A percentile compares a stretch with the other conserved stretches of the same genome.
These are phyloP conservation scores for Drosophila quinaria DNA, from an alignment of 2,888 invertebrate genomes.

Conservation along the genomic window DNA sequence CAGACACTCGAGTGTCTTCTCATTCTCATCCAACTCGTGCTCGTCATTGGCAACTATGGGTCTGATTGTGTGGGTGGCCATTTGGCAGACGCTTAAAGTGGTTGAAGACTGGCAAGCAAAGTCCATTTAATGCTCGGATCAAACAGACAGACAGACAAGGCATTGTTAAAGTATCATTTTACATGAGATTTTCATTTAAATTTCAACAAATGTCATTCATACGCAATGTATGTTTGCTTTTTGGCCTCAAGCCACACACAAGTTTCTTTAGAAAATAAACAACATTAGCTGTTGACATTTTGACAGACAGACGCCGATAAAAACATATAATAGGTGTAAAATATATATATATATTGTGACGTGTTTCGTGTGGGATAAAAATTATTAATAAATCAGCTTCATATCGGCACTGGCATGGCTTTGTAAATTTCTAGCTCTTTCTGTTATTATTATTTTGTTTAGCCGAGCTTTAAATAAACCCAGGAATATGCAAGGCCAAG, in stretches of 20 bases:
- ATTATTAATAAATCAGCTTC: slow-evolving; percentile 45
- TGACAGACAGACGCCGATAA: slow-evolving; percentile 58
- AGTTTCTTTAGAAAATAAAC: slow-evolving; percentile 35
- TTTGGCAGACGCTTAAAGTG: slow-evolving; percentile 31
- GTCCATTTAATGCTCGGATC: slow-evolving; percentile 37
- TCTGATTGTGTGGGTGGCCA: slow-evolving; percentile 19
- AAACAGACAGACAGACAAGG: slow-evolving; percentile 24
- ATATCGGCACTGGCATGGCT: slow-evolving; percentile 20
- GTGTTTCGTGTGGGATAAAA: slow-evolving; percentile 19
- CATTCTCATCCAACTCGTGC: background rate
- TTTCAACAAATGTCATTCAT: slow-evolving; percentile 52
- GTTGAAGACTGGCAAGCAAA: slow-evolving; percentile 8
- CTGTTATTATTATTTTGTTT: slow-evolving; percentile 1
- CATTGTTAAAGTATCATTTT: slow-evolving; percentile 66
- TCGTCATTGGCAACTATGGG: slow-evolving; percentile 2
- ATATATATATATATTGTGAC: background rate
- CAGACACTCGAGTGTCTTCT: slow-evolving; percentile 20
- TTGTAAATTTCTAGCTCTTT: slow-evolving; percentile 29
- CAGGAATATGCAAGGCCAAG: slow-evolving; percentile 9
- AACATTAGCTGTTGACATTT: slow-evolving; percentile 65
- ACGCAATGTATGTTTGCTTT: slow-evolving; percentile 15
- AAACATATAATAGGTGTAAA: slow-evolving; percentile 18
- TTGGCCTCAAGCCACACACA: slow-evolving; percentile 50
- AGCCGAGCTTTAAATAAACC: slow-evolving; percentile 30
- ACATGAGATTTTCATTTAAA: slow-evolving; percentile 58